Evolutionary conservation across 2,113 vertebrate genomes (phyloP), one percentile per base, ranked within the genome.

Genomic region (Aplodontia rufa): DNA sequence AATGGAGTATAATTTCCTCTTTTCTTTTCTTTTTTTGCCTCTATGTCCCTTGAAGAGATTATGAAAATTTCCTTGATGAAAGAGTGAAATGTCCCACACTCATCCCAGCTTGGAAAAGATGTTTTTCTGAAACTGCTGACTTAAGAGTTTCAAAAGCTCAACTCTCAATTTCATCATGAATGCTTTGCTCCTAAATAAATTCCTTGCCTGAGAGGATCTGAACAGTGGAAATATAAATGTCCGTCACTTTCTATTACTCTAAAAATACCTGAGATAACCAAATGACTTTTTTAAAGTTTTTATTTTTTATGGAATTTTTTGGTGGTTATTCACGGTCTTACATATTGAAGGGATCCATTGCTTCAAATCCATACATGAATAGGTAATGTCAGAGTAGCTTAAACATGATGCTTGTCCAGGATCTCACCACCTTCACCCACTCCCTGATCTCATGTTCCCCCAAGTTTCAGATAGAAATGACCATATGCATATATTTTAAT

Each of bases 141-240:
- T 45, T 40, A 47, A 71, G 40, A 66, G 35, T 86, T 42, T 49
- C 68, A 75, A 55, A 76, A 37, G n/a, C 60, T 30, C 26, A 14
- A 8, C 32, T 87, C 53, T 72, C n/a, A 45, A 28, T 90, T 94
- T 75, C 22, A 80, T 55, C 81, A 49, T 55, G 20, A 94, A 96
- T 84, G 35, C 42, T 10, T 51, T 13, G 30, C 20, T 84, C 64
- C 80, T 84, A 91, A 83, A 58, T 87, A 90, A 92, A 93, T 69
- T 80, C 32, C 35, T 95, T 12, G 10, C 26, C 22, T 40, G 47
- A 58, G 28, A 37, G 91, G 93, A 81, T 62, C 58, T 84, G 64
- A 22, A 66, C 82, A 58, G 62, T 14, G 5, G 16, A 79, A 87
- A 92, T 37, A 68, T 51, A 42, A 68, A 60, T 24, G 37, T 68